Evolutionary conservation across 64 coral and sea anemone genomes (phyloP).

Genomic region (Porites lutea): DNA sequence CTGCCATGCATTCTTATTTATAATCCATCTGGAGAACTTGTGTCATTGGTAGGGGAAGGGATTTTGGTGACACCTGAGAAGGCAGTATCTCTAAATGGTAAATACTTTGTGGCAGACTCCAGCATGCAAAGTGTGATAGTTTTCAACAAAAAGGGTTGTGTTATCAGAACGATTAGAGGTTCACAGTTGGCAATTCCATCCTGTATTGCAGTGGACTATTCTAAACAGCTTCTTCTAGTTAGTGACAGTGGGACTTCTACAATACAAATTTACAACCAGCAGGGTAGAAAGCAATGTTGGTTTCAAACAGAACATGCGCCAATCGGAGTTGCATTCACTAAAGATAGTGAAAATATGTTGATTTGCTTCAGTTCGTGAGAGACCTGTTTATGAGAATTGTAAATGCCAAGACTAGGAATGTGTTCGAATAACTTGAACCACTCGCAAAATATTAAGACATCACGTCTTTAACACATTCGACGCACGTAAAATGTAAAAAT

Average conservation of each 20-base stretch:
- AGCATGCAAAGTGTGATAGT: constrained; percentile 24
- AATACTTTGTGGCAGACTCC: constrained; percentile 60
- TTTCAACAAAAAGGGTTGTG: constrained; percentile 52
- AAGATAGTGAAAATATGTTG: constrained; percentile 1
- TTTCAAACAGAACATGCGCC: background rate
- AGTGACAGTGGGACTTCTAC: constrained; percentile 27
- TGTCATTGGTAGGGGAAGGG: constrained; percentile 51
- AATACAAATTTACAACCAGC: constrained; percentile 38
- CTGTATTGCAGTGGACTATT: constrained; percentile 37
- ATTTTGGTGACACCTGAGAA: constrained; percentile 25
- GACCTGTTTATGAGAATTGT: too few species aligned
- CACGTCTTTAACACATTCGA: too few species aligned
- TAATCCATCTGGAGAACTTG: constrained; percentile 15
- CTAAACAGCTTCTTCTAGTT: constrained; percentile 25
- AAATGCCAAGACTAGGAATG: too few species aligned
- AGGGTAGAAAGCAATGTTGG: background rate
- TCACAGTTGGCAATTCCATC: background rate
- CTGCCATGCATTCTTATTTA: constrained; percentile 54
- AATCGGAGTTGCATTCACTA: background rate
- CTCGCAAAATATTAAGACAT: too few species aligned
- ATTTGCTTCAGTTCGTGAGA: background rate
- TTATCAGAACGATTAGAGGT: constrained; percentile 33
- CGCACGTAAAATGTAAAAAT: too few species aligned
- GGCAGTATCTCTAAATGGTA: constrained; percentile 60
- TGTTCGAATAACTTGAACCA: too few species aligned